phyloP scores from a whole-genome alignment of 2,113 vertebrate species.

The Hoplias malabaricus region DNA sequence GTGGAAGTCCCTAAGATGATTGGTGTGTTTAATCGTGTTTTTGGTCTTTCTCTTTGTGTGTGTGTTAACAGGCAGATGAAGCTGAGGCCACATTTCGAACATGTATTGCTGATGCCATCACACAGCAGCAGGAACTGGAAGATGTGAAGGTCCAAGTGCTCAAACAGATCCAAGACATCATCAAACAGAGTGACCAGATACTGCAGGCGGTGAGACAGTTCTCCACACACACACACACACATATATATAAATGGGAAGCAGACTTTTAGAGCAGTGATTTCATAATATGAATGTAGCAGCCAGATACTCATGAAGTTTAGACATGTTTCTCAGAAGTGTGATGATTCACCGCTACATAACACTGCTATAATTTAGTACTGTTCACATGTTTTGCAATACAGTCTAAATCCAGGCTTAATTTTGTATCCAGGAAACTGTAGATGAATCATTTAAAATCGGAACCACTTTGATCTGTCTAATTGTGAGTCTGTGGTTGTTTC shows the following conservation, averaged over 20 bases:
- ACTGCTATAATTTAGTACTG: no score
- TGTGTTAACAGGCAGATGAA: slow-evolving; percentile 82
- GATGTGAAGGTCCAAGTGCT: slow-evolving; percentile 90
- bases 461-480: neutral
- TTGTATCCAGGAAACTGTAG: neutral
- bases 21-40: neutral
- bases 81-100: slow-evolving; percentile 93
- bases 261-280: slow-evolving; percentile 51
- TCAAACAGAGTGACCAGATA: slow-evolving; percentile 92
- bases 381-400: neutral
- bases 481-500: neutral
- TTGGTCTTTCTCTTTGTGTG: neutral
- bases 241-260: slow-evolving; percentile 76
- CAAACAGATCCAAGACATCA: slow-evolving; percentile 89
- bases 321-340: neutral
- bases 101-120: slow-evolving; percentile 87
- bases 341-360: no score
- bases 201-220: slow-evolving; percentile 82
- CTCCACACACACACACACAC: neutral
- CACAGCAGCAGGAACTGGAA: slow-evolving; percentile 91
- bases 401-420: neutral
- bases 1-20: neutral
- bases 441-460: slow-evolving; percentile 10
- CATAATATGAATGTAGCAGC: neutral
- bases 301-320: no score